Percentiles rank a stretch among this genome's conserved stretches.
phyloP scores from a whole-genome alignment of 2,797 vertebrate species.

The Odontamblyopus lacepedii region DNA sequence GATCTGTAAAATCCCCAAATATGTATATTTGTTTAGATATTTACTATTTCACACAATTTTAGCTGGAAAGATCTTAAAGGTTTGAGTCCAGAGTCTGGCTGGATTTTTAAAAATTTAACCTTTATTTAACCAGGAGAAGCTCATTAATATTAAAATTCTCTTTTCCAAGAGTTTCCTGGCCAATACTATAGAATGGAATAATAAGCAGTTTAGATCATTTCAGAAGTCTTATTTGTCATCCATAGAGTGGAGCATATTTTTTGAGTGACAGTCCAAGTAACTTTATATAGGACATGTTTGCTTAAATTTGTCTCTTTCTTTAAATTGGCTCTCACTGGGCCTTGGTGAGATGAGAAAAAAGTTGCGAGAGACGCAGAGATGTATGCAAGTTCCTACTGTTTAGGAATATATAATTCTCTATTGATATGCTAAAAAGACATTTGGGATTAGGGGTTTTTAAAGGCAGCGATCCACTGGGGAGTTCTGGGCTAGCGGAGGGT shows the following conservation, averaged over 20 bases:
- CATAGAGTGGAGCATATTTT: neutral
- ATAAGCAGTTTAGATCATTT: neutral
- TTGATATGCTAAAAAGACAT: slow-evolving; percentile 78
- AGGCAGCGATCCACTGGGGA: slow-evolving; percentile 73
- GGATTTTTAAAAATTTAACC: neutral
- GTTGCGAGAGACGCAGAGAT: slow-evolving; percentile 53
- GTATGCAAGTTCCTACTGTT: slow-evolving; percentile 64
- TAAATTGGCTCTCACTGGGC: slow-evolving; percentile 38
- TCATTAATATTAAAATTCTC: too few relatives aligned
- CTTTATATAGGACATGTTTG: slow-evolving; percentile 38
- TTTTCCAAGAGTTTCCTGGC: too few relatives aligned
- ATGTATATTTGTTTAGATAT: neutral
- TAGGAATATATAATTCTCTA: slow-evolving; percentile 74
- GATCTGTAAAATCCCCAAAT: neutral
- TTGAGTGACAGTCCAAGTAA: slow-evolving; percentile 25
- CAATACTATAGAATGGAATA: neutral
- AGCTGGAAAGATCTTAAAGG: neutral
- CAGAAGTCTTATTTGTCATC: neutral
- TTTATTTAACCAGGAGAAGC: too few relatives aligned
- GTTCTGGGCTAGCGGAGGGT: slow-evolving; percentile 69
- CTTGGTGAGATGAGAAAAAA: slow-evolving; percentile 47
- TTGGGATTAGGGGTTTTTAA: slow-evolving; percentile 72
- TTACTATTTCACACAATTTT: neutral
- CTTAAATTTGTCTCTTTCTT: slow-evolving; percentile 41
- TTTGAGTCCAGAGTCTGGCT: neutral